Conservation (phyloP, 1,140 invertebrate genomes). For the Diabrotica virgifera region DNA sequence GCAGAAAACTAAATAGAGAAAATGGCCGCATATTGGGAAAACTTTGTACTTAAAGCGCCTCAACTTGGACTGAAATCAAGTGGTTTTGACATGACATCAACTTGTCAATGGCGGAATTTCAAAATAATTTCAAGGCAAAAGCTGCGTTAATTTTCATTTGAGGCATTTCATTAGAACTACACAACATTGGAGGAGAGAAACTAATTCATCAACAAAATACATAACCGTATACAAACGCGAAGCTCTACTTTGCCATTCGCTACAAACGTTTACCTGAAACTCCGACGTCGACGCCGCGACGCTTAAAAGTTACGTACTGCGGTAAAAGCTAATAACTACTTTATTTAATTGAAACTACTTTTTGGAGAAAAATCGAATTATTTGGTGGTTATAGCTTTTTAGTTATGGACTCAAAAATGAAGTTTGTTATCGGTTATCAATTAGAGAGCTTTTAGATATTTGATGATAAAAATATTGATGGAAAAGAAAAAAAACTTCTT, state of each 20-base stretch:
- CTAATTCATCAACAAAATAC: conserved; percentile 1
- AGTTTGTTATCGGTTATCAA: too few relatives aligned
- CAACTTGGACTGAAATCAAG: neutral
- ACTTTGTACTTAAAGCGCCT: neutral
- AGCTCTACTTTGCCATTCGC: neutral
- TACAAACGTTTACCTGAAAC: neutral
- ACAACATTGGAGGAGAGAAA: conserved; percentile 3
- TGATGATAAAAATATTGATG: too few relatives aligned
- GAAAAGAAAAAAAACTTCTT: too few relatives aligned
- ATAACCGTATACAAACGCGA: neutral
- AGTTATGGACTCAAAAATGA: too few relatives aligned
- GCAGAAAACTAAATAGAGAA: too few relatives aligned
- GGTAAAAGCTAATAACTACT: conserved; percentile 1
- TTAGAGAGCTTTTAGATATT: too few relatives aligned
- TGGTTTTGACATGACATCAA: conserved; percentile 2
- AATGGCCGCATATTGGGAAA: neutral
- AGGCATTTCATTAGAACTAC: neutral
- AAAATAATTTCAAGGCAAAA: neutral
- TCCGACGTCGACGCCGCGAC: too few relatives aligned
- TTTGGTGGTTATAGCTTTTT: neutral
- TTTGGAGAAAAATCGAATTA: neutral
- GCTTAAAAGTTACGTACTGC: neutral
- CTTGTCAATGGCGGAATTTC: conserved; percentile 1
- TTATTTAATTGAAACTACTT: conserved; percentile 1
- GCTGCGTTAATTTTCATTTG: neutral